These are phyloP conservation scores for Hypothenemus hampei DNA, from an alignment of 1,140 invertebrate genomes.

Conservation along the genomic window DNA sequence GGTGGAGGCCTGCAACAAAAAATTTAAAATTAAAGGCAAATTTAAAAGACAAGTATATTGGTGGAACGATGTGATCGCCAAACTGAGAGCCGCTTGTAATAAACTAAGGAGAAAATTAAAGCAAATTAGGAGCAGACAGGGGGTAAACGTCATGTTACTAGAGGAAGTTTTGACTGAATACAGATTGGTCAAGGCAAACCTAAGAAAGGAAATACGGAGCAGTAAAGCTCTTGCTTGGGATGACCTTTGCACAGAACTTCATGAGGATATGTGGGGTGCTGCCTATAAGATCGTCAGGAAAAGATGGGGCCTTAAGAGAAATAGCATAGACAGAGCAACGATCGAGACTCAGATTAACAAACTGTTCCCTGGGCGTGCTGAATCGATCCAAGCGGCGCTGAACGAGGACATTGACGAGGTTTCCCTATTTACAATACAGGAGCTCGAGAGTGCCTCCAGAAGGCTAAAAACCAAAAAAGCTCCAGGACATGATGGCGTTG, in stretches of 20 bases:
- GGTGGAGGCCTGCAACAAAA: no score
- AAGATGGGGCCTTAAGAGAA: background rate
- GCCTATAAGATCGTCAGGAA: background rate
- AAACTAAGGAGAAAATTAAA: no score
- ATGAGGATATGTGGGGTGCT: background rate
- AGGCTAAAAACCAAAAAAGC: background rate
- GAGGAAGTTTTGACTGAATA: background rate
- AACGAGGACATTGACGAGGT: background rate
- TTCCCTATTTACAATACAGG: background rate
- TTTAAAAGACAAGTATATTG: no score
- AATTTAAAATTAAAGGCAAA: no score
- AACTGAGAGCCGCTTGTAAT: no score
- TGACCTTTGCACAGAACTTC: no score
- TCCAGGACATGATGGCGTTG: background rate
- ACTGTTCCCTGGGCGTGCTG: no score
- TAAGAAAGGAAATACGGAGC: background rate
- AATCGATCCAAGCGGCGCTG: background rate
- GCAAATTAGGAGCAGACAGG: no score
- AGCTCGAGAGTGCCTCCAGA: background rate
- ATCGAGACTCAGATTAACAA: background rate
- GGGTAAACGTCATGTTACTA: no score
- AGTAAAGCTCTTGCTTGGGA: background rate
- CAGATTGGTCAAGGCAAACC: background rate
- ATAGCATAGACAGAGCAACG: background rate
- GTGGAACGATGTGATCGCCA: no score